Evolutionary conservation across 2,797 vertebrate genomes (phyloP).

Genomic region (Xiphorhynchus erythropygius): DNA sequence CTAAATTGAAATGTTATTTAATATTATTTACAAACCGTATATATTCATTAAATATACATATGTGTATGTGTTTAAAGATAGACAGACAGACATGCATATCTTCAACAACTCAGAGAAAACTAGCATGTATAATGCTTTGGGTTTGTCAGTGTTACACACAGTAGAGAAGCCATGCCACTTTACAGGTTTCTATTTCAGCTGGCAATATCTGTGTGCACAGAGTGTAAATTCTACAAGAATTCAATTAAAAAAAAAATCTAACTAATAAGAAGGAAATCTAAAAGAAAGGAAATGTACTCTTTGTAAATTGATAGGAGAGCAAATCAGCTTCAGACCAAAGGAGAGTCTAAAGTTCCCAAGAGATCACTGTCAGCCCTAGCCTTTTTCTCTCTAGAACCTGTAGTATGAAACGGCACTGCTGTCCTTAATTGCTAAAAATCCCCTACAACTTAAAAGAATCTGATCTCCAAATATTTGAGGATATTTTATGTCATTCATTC

Average conservation of each 20-base stretch:
- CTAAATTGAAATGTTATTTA: neutral
- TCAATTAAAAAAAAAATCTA: neutral
- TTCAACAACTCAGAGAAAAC: neutral
- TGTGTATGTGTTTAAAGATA: neutral
- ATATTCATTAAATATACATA: neutral
- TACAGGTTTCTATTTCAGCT: neutral
- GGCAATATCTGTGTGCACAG: neutral
- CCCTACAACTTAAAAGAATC: neutral
- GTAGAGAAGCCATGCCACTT: neutral
- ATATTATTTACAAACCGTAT: neutral
- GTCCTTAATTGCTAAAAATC: neutral
- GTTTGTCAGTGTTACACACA: neutral
- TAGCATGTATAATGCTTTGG: neutral
- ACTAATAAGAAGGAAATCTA: neutral
- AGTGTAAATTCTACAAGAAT: neutral
- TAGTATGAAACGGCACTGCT: neutral
- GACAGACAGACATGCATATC: neutral
- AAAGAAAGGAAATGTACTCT: neutral
- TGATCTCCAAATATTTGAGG: neutral
- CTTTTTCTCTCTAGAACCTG: neutral
- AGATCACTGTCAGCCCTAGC: neutral
- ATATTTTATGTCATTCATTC: neutral
- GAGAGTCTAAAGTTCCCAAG: neutral
- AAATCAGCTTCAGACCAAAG: neutral
- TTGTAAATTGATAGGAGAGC: neutral